Evolutionary conservation across 2,888 invertebrate genomes (phyloP).

Genomic region (Mythimna lalbum): DNA sequence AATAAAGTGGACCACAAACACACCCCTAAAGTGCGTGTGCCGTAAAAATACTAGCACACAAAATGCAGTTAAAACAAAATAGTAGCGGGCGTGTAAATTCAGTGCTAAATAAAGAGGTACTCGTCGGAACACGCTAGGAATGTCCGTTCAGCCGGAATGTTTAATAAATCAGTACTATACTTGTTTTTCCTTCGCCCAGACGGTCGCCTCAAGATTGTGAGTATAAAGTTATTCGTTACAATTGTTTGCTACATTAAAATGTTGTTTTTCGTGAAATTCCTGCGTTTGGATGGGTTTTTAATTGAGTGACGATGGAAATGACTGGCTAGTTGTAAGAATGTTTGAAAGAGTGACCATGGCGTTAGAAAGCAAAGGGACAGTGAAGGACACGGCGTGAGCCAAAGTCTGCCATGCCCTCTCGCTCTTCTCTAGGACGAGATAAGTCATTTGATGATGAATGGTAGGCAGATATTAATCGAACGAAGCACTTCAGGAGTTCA

Average conservation of each 20-base stretch:
- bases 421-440: too few species aligned
- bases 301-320: constrained; percentile 5
- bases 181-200: constrained; percentile 71
- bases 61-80: constrained; percentile 51
- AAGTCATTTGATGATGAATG: too few species aligned
- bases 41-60: constrained; percentile 16
- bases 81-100: constrained; percentile 55
- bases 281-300: constrained; percentile 24
- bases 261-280: constrained; percentile 40
- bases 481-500: too few species aligned
- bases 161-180: constrained; percentile 77
- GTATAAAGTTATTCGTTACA: constrained; percentile 56
- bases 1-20: neutral
- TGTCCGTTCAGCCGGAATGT: constrained; percentile 71
- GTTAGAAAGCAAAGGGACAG: too few species aligned
- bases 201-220: constrained; percentile 53
- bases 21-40: constrained; percentile 1
- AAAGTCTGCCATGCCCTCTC: too few species aligned
- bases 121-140: constrained; percentile 70
- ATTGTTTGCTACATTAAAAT: constrained; percentile 40
- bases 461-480: too few species aligned
- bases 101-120: constrained; percentile 76
- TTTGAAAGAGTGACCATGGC: too few species aligned
- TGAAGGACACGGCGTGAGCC: too few species aligned
- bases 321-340: neutral